Conservation (phyloP, 1,140 invertebrate genomes). For the Drosophila pachea region DNA sequence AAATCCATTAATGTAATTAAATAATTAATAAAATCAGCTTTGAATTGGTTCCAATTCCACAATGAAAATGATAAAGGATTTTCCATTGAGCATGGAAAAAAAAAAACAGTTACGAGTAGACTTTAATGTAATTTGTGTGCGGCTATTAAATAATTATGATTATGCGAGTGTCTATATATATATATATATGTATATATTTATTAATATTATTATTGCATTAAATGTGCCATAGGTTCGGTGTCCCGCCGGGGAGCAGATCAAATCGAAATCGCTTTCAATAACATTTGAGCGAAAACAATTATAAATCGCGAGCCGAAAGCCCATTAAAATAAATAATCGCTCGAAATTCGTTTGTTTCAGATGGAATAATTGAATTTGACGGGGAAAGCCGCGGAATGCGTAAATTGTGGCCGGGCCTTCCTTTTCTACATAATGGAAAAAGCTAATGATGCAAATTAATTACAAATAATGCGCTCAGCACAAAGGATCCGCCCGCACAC, state of each 20-base stretch:
- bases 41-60: neutral
- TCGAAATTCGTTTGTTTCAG: conserved; percentile 35
- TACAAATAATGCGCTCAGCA: conserved; percentile 58
- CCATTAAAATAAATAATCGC: conserved; percentile 62
- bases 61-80: conserved; percentile 3
- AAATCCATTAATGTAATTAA: neutral
- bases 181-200: neutral
- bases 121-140: neutral
- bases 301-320: conserved; percentile 27
- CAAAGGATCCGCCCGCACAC: conserved; percentile 24
- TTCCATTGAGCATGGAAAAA: neutral
- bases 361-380: conserved; percentile 65
- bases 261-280: conserved; percentile 64
- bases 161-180: neutral
- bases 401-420: conserved; percentile 43
- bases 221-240: conserved; percentile 42
- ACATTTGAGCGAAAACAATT: conserved; percentile 65
- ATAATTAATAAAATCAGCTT: conserved; percentile 9
- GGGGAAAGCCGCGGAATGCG: conserved; percentile 61
- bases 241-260: conserved; percentile 2
- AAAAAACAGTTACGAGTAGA: neutral
- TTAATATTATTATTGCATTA: conserved; percentile 5
- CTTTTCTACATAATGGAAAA: conserved; percentile 28
- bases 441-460: conserved; percentile 74
- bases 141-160: conserved; percentile 2